Evolutionary conservation across 2,113 vertebrate species (phyloP).

Genomic region (Mungos mungo): DNA sequence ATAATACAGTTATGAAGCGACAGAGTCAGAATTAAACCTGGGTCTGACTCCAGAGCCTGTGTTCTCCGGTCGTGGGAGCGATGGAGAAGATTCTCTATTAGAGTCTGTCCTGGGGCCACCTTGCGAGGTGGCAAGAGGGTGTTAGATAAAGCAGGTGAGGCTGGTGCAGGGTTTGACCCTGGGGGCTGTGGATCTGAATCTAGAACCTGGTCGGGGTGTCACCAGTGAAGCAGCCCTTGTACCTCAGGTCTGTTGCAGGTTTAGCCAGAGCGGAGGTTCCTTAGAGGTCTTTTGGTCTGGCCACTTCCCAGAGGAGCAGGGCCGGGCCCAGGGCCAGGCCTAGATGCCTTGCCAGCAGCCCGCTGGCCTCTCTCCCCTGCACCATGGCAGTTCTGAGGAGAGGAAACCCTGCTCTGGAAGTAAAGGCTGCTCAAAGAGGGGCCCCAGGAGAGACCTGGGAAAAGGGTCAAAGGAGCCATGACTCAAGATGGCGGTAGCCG

Average conservation of each 20-base stretch:
- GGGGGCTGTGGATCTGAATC: background rate
- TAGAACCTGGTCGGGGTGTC: background rate
- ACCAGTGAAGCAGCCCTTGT: background rate
- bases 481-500: background rate
- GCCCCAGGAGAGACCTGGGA: background rate
- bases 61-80: background rate
- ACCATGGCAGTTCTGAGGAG: background rate
- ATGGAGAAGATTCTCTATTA: background rate
- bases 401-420: background rate
- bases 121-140: background rate
- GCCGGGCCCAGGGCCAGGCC: background rate
- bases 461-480: background rate
- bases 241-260: background rate
- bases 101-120: background rate
- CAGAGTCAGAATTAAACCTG: background rate
- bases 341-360: fast-evolving
- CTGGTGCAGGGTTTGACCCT: fast-evolving
- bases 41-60: background rate
- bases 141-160: fast-evolving
- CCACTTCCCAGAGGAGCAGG: background rate
- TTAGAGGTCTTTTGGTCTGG: background rate
- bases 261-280: background rate
- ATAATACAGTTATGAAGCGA: background rate
- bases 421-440: background rate
- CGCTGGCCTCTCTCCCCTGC: background rate